These are phyloP conservation scores for Daphoenositta chrysoptera DNA, from an alignment of 2,113 vertebrate genomes.

Conservation along the genomic window DNA sequence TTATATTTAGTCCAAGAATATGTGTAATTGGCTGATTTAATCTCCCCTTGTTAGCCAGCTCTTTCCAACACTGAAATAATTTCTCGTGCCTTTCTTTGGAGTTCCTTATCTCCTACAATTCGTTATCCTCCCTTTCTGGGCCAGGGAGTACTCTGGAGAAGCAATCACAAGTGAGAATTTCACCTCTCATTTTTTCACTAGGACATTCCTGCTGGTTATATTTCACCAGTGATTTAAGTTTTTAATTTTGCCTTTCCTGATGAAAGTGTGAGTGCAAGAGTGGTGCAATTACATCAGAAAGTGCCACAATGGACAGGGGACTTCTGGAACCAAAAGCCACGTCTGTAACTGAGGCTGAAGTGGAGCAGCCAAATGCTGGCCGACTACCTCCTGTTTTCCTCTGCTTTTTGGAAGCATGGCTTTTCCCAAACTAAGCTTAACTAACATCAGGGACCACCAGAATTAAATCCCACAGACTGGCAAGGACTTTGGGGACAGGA, in stretches of 20 bases:
- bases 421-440: not conserved
- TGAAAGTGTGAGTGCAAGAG: not conserved
- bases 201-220: not conserved
- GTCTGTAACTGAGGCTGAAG: not conserved
- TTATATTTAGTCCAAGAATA: not conserved
- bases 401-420: not conserved
- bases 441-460: not conserved
- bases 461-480: not conserved
- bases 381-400: accelerated
- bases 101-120: not conserved
- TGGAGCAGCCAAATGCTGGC: not conserved
- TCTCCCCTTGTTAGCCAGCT: not conserved
- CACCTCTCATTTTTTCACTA: accelerated
- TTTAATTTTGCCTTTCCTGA: not conserved
- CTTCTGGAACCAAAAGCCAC: not conserved
- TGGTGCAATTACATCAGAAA: not conserved
- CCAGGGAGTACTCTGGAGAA: not conserved
- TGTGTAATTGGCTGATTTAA: not conserved
- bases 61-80: not conserved
- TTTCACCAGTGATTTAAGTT: not conserved
- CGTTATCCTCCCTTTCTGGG: not conserved
- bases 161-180: not conserved
- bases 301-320: accelerated
- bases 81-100: not conserved
- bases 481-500: not conserved